These are phyloP conservation scores for Pandion haliaetus DNA, from an alignment of 2,113 vertebrate genomes.

Conservation along the genomic window DNA sequence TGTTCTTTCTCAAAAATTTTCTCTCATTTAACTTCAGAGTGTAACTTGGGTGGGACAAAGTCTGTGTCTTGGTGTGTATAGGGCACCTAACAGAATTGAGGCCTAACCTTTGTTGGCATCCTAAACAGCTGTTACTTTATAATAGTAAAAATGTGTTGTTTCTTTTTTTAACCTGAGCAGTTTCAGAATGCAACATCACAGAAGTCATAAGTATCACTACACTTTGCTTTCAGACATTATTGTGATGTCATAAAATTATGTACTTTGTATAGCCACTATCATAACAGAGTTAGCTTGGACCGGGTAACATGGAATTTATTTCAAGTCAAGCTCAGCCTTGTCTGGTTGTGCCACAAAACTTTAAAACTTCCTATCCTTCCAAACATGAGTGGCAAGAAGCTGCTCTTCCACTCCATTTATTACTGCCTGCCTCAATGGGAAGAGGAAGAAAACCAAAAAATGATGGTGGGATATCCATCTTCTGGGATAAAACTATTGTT, in stretches of 20 bases:
- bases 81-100: background rate
- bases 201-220: background rate
- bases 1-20: background rate
- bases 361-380: background rate
- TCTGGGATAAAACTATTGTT: background rate
- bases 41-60: background rate
- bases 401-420: background rate
- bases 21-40: background rate
- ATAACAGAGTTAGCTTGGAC: background rate
- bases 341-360: background rate
- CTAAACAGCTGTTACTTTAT: background rate
- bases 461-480: background rate
- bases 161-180: background rate
- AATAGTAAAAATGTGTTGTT: background rate
- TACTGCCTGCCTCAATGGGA: background rate
- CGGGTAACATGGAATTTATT: background rate
- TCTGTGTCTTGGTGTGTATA: background rate
- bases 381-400: background rate
- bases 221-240: background rate
- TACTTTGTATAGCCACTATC: background rate
- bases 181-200: background rate
- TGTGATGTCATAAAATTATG: background rate
- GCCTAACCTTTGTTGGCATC: background rate
- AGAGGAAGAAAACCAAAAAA: background rate
- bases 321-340: background rate